Evolutionary conservation across 2,888 invertebrate genomes (phyloP).

Genomic region (Didymodactylos carnosus): DNA sequence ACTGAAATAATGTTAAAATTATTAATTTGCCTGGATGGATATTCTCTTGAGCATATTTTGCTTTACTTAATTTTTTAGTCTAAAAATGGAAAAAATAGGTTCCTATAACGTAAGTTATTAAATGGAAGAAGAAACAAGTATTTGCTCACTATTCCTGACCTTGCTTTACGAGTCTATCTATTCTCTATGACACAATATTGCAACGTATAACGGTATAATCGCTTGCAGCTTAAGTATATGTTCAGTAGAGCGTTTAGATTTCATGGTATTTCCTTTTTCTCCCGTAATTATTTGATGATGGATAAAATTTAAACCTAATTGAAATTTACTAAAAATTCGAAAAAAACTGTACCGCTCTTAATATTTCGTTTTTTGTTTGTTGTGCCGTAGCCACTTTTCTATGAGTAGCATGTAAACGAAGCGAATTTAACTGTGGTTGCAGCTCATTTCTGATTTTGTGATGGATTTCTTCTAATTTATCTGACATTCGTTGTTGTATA

Average conservation of each 20-base stretch:
- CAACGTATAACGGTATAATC: too few species aligned
- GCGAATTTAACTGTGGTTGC: not conserved
- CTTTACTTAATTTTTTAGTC: not conserved
- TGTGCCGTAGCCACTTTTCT: not conserved
- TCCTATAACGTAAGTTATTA: too few species aligned
- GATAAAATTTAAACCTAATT: too few species aligned
- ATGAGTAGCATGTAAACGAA: not conserved
- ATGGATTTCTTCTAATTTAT: not conserved
- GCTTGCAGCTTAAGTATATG: too few species aligned
- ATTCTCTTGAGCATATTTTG: not conserved
- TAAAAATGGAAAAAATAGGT: not conserved
- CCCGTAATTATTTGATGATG: too few species aligned
- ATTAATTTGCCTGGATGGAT: not conserved
- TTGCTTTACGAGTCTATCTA: too few species aligned
- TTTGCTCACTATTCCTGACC: too few species aligned
- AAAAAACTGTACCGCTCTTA: not conserved
- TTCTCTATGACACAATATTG: too few species aligned
- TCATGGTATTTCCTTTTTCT: too few species aligned
- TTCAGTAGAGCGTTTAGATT: too few species aligned
- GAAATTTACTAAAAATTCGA: too few species aligned
- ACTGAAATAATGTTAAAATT: not conserved
- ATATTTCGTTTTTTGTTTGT: not conserved
- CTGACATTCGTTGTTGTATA: not conserved
- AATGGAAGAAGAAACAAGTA: too few species aligned
- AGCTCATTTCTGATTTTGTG: not conserved